Evolutionary conservation across 37 sponge, comb jelly and placozoan species (phyloP), one percentile per base, ranked within the genome.

Genomic region (Spongia lamella): DNA sequence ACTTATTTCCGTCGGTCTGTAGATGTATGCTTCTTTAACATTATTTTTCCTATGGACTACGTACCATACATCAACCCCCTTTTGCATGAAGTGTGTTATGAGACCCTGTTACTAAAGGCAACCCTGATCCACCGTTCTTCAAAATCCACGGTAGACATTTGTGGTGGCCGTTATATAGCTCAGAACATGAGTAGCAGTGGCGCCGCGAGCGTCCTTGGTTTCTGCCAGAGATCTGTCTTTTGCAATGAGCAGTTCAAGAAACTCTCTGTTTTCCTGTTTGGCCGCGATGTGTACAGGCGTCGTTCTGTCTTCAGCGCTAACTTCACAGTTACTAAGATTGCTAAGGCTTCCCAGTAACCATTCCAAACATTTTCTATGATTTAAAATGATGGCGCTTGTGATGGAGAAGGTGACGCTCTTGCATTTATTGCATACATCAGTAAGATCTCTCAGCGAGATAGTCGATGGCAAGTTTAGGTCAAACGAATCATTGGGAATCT

Each of bases 231-330:
- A 56, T 6, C 53, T 40, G 27, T 86, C 78, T 27, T 56, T 36
- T 25, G 51, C 53, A 16, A 64, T 20, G 31, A 94, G 79, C 15
- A 78, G 47, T 32, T 50, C 26, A 5, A 94, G 79, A 2, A 49
- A 19, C 22, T 76, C 82, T 16, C 61, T 29, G 31, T 83, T 61
- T 0, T 82, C 86, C 19, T 58, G 74, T 54, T 74, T 79, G 35
- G 88, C 88, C 36, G 88, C 88, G 34, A 90, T 58, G 66, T 94
- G 95, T 0, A 78, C 88, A 16, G 85, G 56, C 1, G 87, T 86
- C 1, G 79, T 83, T 19, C 89, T 89, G 31, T 84, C 79, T 1
- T 57, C 62, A 25, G 75, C 43, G 25, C 56, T 47, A 3, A 69
- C 56, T 16, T 55, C 58, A 17, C 70, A 39, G 1, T 88, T 31